Percentiles rank a stretch among this genome's conserved stretches.
These are phyloP conservation scores for Halichoerus grypus DNA, from an alignment of 2,113 vertebrate species.

Conservation along the genomic window DNA sequence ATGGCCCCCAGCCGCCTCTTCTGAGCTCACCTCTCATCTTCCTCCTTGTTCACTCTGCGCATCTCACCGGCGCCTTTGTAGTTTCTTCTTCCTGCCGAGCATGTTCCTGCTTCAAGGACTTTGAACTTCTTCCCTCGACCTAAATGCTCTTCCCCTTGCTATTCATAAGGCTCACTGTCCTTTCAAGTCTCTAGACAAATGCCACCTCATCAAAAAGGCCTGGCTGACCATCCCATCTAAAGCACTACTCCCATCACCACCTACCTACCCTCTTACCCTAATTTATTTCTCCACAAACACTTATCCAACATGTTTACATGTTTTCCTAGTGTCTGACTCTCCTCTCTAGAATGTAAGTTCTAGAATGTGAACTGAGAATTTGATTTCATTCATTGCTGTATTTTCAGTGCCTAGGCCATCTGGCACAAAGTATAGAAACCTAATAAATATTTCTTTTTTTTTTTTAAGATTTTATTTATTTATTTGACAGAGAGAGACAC, in stretches of 20 bases:
- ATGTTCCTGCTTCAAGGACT: neutral
- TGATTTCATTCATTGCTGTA: neutral
- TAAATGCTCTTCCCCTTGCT: neutral
- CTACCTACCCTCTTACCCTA: neutral
- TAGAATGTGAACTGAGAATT: neutral
- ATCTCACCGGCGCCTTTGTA: neutral
- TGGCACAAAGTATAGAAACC: neutral
- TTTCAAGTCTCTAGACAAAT: neutral
- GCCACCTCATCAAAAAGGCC: neutral
- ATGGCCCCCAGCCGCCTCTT: neutral
- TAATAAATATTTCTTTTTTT: constrained; percentile 4
- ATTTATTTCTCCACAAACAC: neutral
- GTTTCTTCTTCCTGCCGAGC: neutral
- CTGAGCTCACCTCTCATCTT: neutral
- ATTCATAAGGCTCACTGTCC: neutral
- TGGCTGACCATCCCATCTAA: neutral
- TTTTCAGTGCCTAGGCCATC: neutral
- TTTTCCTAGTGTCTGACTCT: neutral
- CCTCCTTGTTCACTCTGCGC: neutral
- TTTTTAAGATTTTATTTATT: too few species aligned
- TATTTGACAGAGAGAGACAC: too few species aligned
- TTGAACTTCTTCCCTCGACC: neutral
- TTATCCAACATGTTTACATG: neutral
- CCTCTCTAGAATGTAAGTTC: neutral
- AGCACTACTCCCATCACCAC: neutral